Evolutionary conservation across 2,113 vertebrate species (phyloP).

Genomic region (Dromiciops gliroides): DNA sequence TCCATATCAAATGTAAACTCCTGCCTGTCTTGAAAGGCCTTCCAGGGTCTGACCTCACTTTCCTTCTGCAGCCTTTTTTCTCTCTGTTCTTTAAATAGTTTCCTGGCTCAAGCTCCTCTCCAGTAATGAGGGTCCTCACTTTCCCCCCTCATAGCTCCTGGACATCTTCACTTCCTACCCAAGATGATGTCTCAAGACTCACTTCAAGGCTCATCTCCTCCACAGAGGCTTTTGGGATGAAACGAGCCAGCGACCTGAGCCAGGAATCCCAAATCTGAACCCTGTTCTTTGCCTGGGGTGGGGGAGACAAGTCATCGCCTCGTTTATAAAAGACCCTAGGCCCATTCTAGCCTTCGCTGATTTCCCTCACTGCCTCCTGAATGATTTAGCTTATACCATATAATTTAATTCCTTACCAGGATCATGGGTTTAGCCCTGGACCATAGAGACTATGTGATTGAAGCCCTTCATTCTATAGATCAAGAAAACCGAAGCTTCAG

Average conservation of each 20-base stretch:
- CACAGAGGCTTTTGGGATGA: background rate
- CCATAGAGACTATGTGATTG: background rate
- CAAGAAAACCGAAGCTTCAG: background rate
- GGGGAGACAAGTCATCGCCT: background rate
- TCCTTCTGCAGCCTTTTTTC: background rate
- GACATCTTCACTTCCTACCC: background rate
- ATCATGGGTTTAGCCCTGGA: background rate
- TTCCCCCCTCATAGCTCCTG: background rate
- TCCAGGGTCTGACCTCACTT: background rate
- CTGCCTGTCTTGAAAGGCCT: background rate
- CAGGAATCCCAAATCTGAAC: background rate
- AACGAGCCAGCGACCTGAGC: background rate
- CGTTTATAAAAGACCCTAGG: background rate
- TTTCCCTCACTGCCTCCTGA: background rate
- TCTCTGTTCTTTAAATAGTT: background rate
- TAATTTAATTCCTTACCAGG: background rate
- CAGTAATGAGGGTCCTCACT: background rate
- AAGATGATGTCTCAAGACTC: background rate
- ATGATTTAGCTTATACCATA: accelerated
- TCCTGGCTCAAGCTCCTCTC: background rate
- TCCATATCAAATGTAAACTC: background rate
- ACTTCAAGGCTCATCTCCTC: background rate
- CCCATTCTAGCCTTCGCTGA: background rate
- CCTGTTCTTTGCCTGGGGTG: background rate
- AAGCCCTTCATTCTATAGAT: background rate